Base-by-base conservation (phyloP, 2,113 vertebrate species). In the Furnarius figulus region DNA sequence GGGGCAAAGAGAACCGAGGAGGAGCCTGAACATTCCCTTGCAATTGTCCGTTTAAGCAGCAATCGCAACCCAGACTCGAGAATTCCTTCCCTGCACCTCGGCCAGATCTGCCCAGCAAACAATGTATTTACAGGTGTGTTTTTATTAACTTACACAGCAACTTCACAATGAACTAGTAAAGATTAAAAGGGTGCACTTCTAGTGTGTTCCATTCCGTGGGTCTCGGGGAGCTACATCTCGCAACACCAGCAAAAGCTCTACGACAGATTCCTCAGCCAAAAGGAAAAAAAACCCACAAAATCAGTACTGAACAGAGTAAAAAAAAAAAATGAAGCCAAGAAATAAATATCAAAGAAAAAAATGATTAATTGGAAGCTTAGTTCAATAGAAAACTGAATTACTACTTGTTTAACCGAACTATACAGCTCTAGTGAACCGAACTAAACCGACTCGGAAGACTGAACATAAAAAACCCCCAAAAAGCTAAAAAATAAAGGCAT, bases 301-400 rank as follows among this genome's bases (percentile, higher is more conserved):
- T 96, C 93, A 94, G 53, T 59, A 75, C 52, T 77, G 42, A 55
- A 95, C 79, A 71, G 12, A 75, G 63, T 85, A 70, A 55, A 75
- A 98, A 50, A 68, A 15, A 37, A 25, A 89, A 90, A 96, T 85
- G 66, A 92, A 97, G 96, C 91, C 55, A 84, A 98, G 97, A 99
- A 99, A 99, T 99, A 99, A 99, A 99, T 98, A 98, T 28, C 98
- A 94, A 98, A 98, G 97, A 97, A 94, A 92, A 97, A 93, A 95
- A 42, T 1, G 81, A 96, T 98, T 98, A 98, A 98, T 97, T 97
- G 96, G 47, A 96, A 98, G 96, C 97, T 98, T 97, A 95, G 95
- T 97, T 96, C 97, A 98, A 97, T 95, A 97, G 97, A 97, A 98
- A 98, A 97, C 96, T 96, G 96, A 92, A 97, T 93, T 59, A 89